Evolutionary conservation across 2,888 invertebrate genomes (phyloP), one percentile per base, ranked within the genome.

Genomic region (Ophonus ardosiacus): DNA sequence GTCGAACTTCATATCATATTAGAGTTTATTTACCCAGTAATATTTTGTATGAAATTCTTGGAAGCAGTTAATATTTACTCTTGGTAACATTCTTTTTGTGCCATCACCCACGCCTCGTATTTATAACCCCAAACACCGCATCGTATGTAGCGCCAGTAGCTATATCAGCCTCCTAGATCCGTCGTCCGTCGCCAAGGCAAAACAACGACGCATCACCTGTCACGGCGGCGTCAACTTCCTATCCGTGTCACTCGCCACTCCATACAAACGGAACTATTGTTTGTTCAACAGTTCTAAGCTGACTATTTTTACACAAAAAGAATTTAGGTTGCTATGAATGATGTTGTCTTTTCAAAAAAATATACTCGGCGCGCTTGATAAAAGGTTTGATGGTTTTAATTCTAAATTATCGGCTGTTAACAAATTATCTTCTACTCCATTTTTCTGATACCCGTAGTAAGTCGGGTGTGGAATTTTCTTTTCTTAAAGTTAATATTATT

Each of bases 211-310:
- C 68, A 13, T 51, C 79, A 56, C 79, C 56, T 85, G 85, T 85
- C 85, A 85, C 79, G 71, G 56, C 43, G 85, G 31, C 79, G 80
- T 68, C 59, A 79, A 71, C 85, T 85, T 85, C 85, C 85, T 85
- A 85, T 78, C 78, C 78, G 40, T 51, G 80, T 85, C 85, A 79
- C 68, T 85, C 85, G 85, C 56, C 85, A 85, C 43, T 65, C 38
- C 38, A 80, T 78, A 24, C 80, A 71, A 85, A 85, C 80, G 85
- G 80, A 84, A 79, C 85, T 68, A 85, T 85, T 85, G 85, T 85
- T 80, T 84, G 24, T 38, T 84, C 63, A 79, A 65, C 84, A 38
- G 78, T 84, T 84, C 61, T 56, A 8, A 71, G 43, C 43, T 4
- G 57, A 38, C 51, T 82, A 82, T 82, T 82, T 82, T 71, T 82